Evolutionary conservation across 2,113 vertebrate species (phyloP), one percentile per base, ranked within the genome.

Genomic region (Menidia beryllina): DNA sequence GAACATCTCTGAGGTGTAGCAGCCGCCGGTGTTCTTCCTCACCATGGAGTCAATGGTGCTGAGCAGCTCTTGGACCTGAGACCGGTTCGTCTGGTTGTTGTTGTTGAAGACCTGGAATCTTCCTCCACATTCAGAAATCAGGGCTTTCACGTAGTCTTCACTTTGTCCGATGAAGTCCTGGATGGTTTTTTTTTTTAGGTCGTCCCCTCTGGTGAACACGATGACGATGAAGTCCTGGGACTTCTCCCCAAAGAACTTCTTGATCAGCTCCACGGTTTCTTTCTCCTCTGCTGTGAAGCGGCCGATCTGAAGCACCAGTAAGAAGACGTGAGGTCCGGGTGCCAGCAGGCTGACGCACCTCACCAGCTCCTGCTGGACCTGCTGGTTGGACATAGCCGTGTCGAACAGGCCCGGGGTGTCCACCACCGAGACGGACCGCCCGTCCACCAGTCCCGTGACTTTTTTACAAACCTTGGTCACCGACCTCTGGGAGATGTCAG

Each of bases 321-420:
- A 47, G 60, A 91, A 82, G 11, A 74, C 87, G 0, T 89, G 85
- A 60, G 89, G 89, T 21, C 89, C 87, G 1, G 89, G 88, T 47
- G 82, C 8, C 65, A 79, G 48, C 47, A 86, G 0, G 36, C 9
- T 72, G 63, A 86, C 38, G 9, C 85, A 83, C 38, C 68, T 76
- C 0, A 56, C n/a, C 1, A 87, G 61, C 51, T 84, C 81, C 3
- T 36, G n/a, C 15, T 64, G 0, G 14, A 75, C 43, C 12, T 68
- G 8, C 1, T 3, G 0, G 10, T 30, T 34, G 20, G 76, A 51
- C 4, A 69, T 23, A 27, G 3, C 23, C 0, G 62, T 74, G 14
- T 77, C 83, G 20, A 79, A 81, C 43, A 78, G 55, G 8, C 71
- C 66, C 0, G 79, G 79, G 0, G 79, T 81, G 70, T 78, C 74